These are phyloP conservation scores for Propithecus coquereli DNA, from an alignment of 2,113 vertebrate species.

Conservation along the genomic window DNA sequence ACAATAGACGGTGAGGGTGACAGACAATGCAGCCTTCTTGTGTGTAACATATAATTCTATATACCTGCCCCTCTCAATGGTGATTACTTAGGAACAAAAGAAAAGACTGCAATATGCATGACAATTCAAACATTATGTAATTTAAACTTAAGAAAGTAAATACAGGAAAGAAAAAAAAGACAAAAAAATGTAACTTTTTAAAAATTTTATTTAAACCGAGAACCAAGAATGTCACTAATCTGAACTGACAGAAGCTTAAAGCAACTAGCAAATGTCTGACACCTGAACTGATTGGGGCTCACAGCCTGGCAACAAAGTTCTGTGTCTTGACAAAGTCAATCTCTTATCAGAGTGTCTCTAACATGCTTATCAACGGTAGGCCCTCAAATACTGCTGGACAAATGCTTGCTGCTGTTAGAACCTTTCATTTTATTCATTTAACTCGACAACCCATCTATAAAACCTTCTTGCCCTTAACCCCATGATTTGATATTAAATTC, in stretches of 20 bases:
- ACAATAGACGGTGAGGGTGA: neutral
- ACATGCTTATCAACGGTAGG: neutral
- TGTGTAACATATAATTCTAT: neutral
- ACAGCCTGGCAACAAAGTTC: neutral
- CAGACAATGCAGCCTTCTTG: neutral
- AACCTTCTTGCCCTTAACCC: neutral
- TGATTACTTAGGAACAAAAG: neutral
- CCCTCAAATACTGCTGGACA: neutral
- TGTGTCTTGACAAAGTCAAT: neutral
- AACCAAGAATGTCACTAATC: neutral
- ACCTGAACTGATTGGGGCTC: neutral
- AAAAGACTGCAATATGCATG: neutral
- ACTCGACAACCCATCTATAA: neutral
- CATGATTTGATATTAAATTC: neutral
- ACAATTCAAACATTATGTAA: neutral
- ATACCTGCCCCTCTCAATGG: rapidly evolving
- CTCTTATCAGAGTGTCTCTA: neutral
- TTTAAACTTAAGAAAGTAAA: neutral
- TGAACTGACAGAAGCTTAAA: neutral
- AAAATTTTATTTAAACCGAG: slow-evolving; percentile 15
- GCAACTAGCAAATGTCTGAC: neutral
- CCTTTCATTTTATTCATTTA: neutral
- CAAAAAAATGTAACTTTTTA: neutral
- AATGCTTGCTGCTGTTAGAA: neutral
- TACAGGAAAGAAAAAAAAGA: neutral